Evolutionary conservation across 2,113 vertebrate species (phyloP).

Genomic region (Calypte anna): DNA sequence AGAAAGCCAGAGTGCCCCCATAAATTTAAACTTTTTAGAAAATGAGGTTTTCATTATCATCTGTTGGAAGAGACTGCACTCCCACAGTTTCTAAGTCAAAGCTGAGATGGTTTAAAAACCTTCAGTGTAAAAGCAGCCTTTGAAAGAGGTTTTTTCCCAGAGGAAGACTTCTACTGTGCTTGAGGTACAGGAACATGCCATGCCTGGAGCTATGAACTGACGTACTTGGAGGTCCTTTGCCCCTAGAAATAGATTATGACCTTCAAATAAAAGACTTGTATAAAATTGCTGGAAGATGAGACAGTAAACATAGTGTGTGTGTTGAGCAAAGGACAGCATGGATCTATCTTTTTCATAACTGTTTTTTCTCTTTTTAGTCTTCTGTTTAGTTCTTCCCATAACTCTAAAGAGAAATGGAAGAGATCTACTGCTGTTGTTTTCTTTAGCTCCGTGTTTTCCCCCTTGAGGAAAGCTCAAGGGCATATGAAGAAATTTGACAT

Average conservation of each 20-base stretch:
- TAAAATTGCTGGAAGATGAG: conserved; percentile 9
- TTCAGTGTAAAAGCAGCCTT: neutral
- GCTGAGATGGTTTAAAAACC: neutral
- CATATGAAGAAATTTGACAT: neutral
- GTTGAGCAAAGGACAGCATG: conserved; percentile 10
- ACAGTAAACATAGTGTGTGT: neutral
- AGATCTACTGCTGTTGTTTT: neutral
- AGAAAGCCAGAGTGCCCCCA: neutral
- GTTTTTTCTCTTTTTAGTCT: neutral
- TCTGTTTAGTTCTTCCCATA: conserved; percentile 40
- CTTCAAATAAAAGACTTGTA: neutral
- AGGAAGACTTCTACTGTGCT: neutral
- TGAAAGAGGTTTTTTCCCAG: neutral
- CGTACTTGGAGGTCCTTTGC: neutral
- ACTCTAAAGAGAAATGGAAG: neutral
- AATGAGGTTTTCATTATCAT: neutral
- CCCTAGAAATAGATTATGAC: neutral
- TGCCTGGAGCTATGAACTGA: neutral
- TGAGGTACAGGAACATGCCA: neutral
- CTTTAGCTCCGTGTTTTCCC: neutral
- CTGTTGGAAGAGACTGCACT: neutral
- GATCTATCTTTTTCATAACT: conserved; percentile 9
- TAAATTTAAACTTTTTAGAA: neutral
- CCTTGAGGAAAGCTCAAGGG: neutral
- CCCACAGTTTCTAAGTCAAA: neutral